phyloP scores from a whole-genome alignment of 2,888 invertebrate genomes.

The Aspidapion aeneum region DNA sequence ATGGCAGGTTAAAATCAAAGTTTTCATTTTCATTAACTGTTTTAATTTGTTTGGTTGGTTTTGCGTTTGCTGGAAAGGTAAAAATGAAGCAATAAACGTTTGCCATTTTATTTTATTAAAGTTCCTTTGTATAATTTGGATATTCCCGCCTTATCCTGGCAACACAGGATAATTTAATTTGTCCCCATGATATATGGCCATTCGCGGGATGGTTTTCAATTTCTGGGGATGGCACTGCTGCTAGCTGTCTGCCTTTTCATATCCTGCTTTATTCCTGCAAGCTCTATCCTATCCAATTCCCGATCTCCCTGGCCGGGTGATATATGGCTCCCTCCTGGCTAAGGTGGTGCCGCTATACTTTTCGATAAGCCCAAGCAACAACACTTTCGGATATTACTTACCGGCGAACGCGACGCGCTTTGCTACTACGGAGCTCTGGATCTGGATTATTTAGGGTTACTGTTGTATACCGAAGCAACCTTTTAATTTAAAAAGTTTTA shows the following conservation, averaged over 20 bases:
- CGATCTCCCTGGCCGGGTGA: constrained; percentile 43
- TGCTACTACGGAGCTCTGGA: too few species aligned
- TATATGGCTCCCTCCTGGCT: constrained; percentile 46
- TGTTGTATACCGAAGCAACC: too few species aligned
- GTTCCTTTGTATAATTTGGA: too few species aligned
- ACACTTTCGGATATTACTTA: constrained; percentile 28
- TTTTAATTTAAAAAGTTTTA: too few species aligned
- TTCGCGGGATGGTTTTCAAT: constrained; percentile 29
- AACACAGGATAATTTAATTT: constrained; percentile 58
- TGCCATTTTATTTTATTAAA: too few species aligned
- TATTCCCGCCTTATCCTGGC: not conserved
- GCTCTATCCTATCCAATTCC: constrained; percentile 42
- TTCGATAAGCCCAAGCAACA: constrained; percentile 28
- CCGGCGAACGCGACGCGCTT: too few species aligned
- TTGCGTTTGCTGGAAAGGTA: too few species aligned
- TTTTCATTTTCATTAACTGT: too few species aligned
- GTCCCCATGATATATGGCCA: constrained; percentile 55
- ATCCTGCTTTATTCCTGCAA: constrained; percentile 42
- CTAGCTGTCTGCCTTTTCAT: constrained; percentile 40
- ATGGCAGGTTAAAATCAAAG: too few species aligned
- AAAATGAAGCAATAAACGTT: too few species aligned
- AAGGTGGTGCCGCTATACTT: constrained; percentile 35
- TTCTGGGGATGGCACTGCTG: constrained; percentile 27
- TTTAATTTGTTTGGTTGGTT: too few species aligned
- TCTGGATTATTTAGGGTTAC: too few species aligned